Evolutionary conservation across 30 jellyfish, hydroid and myxozoan species (phyloP), one percentile per base, ranked within the genome.

Genomic region (Haliclystus octoradiatus): DNA sequence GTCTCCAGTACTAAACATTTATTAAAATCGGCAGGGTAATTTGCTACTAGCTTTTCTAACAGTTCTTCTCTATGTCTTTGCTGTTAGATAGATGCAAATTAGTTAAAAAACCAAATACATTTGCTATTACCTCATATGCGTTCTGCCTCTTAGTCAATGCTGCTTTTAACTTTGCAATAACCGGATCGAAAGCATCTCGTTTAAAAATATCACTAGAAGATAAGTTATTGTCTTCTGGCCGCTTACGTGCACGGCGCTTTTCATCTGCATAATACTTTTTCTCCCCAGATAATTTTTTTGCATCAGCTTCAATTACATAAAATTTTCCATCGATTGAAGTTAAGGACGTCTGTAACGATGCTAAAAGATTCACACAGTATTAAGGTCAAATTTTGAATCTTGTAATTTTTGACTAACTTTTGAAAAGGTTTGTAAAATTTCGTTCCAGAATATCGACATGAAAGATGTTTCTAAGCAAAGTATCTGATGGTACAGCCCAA

Each of bases 371-470:
- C 14, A 40, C 57, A 19, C 57, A 40, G 62, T 52, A 19, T 71
- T 28, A 19, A 60, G 35, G 23, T 57, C 31, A 63, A 60, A 12
- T 30, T 60, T 49, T 67, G 31, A 15, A 26, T 57, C 35, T 71
- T 71, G 81, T 9, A 71, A 65, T 3, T 71, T 30, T 31, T 71
- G 80, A 27, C 81, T 57, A 28, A 60, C 80, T 71, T 71, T 71
- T 13, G 23, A 24, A 19, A 71, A 71, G 26, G 31, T 31, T 31
- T 71, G 81, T 46, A 63, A 23, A 63, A 63, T 63, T 33, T 63
- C 72, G 28, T 63, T 2, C 62, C 72, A 63, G 40, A 63, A 34
- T 63, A 22, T 46, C n/a, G 51, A 22, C 72, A 63, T 26, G 32
- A 63, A 34, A 25, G 72, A 33, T n/a, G 40, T 34, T 28, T 63